Evolutionary conservation across 2,113 vertebrate genomes (phyloP).

Genomic region (Dicerorhinus sumatrensis): DNA sequence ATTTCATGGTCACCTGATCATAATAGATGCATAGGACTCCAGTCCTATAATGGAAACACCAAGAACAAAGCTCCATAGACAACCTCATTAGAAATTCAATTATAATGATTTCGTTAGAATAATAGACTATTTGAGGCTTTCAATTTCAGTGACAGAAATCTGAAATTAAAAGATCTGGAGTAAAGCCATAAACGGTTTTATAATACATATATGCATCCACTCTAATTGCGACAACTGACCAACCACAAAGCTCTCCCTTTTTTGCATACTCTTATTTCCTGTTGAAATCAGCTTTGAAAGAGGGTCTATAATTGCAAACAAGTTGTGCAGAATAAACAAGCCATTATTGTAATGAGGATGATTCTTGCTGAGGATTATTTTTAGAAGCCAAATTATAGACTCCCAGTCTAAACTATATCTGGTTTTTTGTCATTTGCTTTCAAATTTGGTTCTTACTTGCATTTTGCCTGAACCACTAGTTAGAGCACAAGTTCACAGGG

Average conservation of each 20-base stretch:
- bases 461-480: conserved; percentile 69
- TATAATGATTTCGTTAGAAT: conserved; percentile 73
- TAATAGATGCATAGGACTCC: conserved; percentile 41
- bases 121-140: conserved; percentile 54
- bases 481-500: conserved; percentile 61
- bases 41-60: conserved; percentile 45
- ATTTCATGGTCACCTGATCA: conserved; percentile 65
- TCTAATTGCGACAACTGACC: conserved; percentile 62
- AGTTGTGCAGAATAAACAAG: conserved; percentile 77
- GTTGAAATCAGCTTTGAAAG: conserved; percentile 60
- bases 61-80: conserved; percentile 68
- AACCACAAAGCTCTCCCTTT: background rate
- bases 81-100: conserved; percentile 72
- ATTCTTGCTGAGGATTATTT: conserved; percentile 71
- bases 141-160: conserved; percentile 60
- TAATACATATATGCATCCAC: background rate
- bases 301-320: conserved; percentile 63
- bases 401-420: conserved; percentile 59
- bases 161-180: conserved; percentile 66
- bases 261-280: conserved; percentile 40
- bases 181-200: conserved; percentile 53
- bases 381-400: conserved; percentile 78
- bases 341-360: conserved; percentile 75
- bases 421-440: conserved; percentile 38
- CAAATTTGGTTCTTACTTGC: conserved; percentile 55